A percentile compares a stretch with the other conserved stretches of the same genome.
Evolutionary conservation across 37 sponge, comb jelly and placozoan genomes (phyloP).

Genomic region (Hexactinellida sp.): DNA sequence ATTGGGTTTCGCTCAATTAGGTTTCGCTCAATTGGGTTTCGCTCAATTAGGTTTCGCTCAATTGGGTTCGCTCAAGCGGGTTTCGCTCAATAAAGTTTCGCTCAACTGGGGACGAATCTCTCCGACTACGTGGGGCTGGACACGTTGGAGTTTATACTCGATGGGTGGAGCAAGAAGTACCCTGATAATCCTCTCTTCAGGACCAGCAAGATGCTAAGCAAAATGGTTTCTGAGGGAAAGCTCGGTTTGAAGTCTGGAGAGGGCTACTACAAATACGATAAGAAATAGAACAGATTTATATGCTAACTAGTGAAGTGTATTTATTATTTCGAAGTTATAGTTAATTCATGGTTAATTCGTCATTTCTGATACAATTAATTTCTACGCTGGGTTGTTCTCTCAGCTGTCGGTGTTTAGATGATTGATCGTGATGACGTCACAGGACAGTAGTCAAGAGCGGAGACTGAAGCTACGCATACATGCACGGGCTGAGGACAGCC

Average conservation of each 20-base stretch:
- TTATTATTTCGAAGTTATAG: neutral
- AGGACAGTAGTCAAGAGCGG: neutral
- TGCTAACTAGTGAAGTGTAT: neutral
- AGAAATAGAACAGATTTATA: slow-evolving; percentile 17
- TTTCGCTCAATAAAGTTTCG: no score
- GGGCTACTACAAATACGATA: slow-evolving; percentile 72
- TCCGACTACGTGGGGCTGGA: slow-evolving; percentile 93
- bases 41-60: no score
- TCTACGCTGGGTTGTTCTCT: no score
- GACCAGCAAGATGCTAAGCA: slow-evolving; percentile 41
- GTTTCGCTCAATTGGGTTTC: no score
- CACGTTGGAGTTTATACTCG: slow-evolving; percentile 66
- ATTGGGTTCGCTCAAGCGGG: no score
- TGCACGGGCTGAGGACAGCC: neutral
- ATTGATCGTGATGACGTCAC: neutral
- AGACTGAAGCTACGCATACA: neutral
- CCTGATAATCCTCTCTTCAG: slow-evolving; percentile 80
- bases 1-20: no score
- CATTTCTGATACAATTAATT: no score
- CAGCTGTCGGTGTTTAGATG: no score
- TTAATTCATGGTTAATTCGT: no score
- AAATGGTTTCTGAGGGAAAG: slow-evolving; percentile 74
- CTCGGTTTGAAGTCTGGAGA: slow-evolving; percentile 83
- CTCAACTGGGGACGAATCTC: no score
- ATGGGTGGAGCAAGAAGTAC: slow-evolving; percentile 70